Conservation (phyloP, 1,140 invertebrate genomes). For the Formica exsecta region DNA sequence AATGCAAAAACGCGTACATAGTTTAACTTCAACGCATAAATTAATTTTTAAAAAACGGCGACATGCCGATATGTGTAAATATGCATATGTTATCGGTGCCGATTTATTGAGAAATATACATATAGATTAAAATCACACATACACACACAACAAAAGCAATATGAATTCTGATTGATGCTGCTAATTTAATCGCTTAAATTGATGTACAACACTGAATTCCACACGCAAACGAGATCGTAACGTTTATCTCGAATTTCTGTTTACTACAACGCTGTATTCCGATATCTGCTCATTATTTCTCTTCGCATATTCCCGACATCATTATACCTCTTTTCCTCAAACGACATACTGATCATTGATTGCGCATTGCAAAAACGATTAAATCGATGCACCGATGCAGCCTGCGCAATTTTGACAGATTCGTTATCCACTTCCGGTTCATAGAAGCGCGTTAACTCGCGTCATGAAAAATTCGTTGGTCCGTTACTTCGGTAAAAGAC, state of each 20-base stretch:
- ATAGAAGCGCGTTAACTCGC: constrained; percentile 32
- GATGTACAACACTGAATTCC: constrained; percentile 36
- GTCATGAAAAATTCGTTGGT: constrained; percentile 35
- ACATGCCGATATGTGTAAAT: neutral
- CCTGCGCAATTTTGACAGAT: constrained; percentile 22
- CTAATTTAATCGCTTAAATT: constrained; percentile 53
- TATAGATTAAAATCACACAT: constrained; percentile 1
- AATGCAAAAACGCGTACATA: neutral
- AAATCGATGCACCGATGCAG: neutral
- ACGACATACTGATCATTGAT: neutral
- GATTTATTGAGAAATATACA: constrained; percentile 16
- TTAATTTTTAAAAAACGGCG: constrained; percentile 24
- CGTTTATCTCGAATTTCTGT: constrained; percentile 31
- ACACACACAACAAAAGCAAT: constrained; percentile 3
- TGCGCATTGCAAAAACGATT: neutral
- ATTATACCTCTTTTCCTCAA: neutral
- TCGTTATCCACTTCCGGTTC: constrained; percentile 50
- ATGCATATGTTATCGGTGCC: constrained; percentile 9
- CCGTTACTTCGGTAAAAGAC: constrained; percentile 26
- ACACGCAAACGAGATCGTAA: neutral
- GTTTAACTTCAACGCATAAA: neutral
- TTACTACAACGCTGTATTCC: neutral
- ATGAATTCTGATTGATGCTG: constrained; percentile 50
- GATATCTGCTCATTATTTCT: neutral
- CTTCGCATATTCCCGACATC: neutral